Conservation (phyloP, 2,113 vertebrate species). For the Triplophysa siluroides region DNA sequence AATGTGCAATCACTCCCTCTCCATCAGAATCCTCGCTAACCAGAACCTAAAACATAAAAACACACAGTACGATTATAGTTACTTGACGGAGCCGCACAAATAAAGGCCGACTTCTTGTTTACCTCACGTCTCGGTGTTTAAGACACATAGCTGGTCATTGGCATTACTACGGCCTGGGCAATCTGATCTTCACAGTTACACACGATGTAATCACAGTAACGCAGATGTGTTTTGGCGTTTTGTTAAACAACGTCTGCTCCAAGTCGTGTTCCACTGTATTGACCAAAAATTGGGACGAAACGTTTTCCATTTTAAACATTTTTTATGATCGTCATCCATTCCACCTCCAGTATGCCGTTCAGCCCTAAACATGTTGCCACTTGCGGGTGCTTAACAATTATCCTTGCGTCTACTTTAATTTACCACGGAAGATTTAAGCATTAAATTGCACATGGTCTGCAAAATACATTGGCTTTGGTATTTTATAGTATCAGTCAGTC, state of each 20-base stretch:
- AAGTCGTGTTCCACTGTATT: slow-evolving; percentile 22
- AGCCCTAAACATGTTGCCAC: not conserved
- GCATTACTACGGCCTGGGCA: slow-evolving; percentile 19
- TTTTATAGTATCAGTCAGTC: not conserved
- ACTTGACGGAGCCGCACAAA: slow-evolving; percentile 22
- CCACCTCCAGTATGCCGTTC: not conserved
- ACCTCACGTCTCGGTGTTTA: slow-evolving; percentile 33
- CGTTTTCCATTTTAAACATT: not conserved
- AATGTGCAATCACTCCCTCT: slow-evolving; percentile 95
- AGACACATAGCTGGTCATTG: slow-evolving; percentile 26
- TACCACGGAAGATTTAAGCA: slow-evolving; percentile 11
- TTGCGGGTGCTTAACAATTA: slow-evolving; percentile 17
- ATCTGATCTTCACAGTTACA: slow-evolving; percentile 32
- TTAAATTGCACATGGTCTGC: not conserved
- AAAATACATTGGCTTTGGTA: slow-evolving; percentile 13
- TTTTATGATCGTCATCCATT: slow-evolving; percentile 21
- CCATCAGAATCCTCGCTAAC: slow-evolving; percentile 95
- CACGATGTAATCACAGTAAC: slow-evolving; percentile 32
- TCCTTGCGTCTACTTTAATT: slow-evolving; percentile 1
- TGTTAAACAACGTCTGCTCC: slow-evolving; percentile 38
- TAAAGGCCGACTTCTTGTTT: slow-evolving; percentile 40
- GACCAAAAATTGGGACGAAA: slow-evolving; percentile 26
- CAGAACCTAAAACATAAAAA: slow-evolving; percentile 79
- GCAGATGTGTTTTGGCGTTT: slow-evolving; percentile 41
- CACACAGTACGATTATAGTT: slow-evolving; percentile 34